These are phyloP conservation scores for Neoniphon sammara DNA, from an alignment of 2,797 vertebrate genomes.

Conservation along the genomic window DNA sequence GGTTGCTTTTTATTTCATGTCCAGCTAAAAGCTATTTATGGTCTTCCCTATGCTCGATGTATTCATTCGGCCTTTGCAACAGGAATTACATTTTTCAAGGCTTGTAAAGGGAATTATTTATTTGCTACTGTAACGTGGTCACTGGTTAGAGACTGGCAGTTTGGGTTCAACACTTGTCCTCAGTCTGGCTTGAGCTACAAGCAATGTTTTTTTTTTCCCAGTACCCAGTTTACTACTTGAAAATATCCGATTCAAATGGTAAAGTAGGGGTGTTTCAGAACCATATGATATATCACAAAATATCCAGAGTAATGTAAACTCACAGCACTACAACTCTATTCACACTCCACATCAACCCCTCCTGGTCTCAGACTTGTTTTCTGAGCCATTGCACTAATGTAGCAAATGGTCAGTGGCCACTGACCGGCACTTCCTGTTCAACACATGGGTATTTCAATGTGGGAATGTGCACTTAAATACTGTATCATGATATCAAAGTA, in stretches of 20 bases:
- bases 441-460: background rate
- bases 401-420: background rate
- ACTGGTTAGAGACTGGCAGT: too few species aligned
- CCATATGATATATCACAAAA: background rate
- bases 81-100: slow-evolving; percentile 2
- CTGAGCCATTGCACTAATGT: background rate
- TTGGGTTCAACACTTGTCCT: background rate
- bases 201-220: background rate
- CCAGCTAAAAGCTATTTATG: background rate
- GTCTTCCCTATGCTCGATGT: slow-evolving; percentile 7
- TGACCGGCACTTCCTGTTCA: background rate
- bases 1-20: slow-evolving; percentile 12
- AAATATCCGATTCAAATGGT: background rate
- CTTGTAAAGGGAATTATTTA: slow-evolving; percentile 15
- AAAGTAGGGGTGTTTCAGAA: background rate
- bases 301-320: background rate
- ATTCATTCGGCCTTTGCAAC: slow-evolving; percentile 19
- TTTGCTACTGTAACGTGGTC: background rate
- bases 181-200: background rate
- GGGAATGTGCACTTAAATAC: background rate
- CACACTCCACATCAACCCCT: background rate
- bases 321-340: background rate
- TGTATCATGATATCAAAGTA: too few species aligned
- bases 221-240: background rate
- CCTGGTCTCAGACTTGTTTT: background rate